Conservation (phyloP, 1,140 invertebrate genomes). For the Bombus waltoni region DNA sequence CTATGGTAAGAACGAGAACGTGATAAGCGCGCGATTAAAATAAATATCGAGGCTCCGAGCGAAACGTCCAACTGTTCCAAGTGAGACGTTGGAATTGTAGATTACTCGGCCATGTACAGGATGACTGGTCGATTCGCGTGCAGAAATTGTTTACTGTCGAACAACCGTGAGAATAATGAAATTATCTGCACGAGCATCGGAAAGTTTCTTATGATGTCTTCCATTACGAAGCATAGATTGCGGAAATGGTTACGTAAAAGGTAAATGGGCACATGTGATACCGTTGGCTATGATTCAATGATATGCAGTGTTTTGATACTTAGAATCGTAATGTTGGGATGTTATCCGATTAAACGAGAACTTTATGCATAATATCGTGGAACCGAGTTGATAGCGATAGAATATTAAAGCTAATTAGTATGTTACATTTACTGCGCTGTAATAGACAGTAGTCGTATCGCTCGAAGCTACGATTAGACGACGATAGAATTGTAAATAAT, state of each 20-base stretch:
- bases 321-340: not conserved
- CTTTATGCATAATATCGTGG: not conserved
- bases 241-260: conserved; percentile 18
- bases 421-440: not conserved
- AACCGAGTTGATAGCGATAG: not conserved
- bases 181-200: conserved; percentile 19
- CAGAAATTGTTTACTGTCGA: conserved; percentile 19
- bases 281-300: not conserved
- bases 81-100: not conserved
- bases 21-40: not conserved
- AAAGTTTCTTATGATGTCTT: conserved; percentile 1
- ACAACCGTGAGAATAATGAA: conserved; percentile 33
- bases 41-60: not conserved
- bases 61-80: not conserved
- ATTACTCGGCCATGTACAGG: not conserved
- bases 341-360: not conserved
- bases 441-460: not conserved
- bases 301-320: not conserved
- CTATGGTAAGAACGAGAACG: too few species aligned
- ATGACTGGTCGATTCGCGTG: not conserved
- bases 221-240: conserved; percentile 29
- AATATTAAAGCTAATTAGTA: not conserved
- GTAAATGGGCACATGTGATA: not conserved
- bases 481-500: not conserved
- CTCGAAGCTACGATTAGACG: not conserved